Conservation (phyloP, 2,113 vertebrate species). For the Bubalus kerabau region DNA sequence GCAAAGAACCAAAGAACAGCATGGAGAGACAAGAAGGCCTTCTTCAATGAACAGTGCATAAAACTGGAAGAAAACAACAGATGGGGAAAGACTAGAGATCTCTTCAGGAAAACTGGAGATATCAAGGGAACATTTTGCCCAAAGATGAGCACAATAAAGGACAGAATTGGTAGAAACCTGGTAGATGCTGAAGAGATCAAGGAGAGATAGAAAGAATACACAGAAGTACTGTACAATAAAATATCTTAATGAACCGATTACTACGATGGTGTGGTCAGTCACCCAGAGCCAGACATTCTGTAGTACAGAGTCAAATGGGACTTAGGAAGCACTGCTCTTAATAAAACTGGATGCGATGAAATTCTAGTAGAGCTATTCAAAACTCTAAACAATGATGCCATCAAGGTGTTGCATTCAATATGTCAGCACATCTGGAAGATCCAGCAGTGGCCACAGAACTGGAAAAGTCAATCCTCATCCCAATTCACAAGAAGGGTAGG, state of each 20-base stretch:
- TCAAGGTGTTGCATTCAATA: background rate
- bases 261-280: background rate
- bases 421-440: background rate
- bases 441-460: background rate
- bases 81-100: background rate
- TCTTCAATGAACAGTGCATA: background rate
- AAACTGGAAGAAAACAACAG: background rate
- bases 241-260: background rate
- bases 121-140: background rate
- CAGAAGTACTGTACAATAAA: background rate
- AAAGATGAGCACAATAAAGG: background rate
- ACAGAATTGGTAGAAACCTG: background rate
- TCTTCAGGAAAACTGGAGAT: background rate
- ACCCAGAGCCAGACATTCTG: background rate
- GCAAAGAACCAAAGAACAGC: background rate
- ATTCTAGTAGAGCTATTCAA: background rate
- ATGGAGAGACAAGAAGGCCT: background rate
- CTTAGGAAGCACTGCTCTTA: background rate
- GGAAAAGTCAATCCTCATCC: background rate
- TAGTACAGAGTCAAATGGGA: background rate
- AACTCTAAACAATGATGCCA: background rate
- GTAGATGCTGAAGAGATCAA: background rate
- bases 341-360: background rate
- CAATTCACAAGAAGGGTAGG: background rate
- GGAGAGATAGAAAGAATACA: background rate